phyloP scores from a whole-genome alignment of 2,888 invertebrate species.

The Alsophila aescularia region DNA sequence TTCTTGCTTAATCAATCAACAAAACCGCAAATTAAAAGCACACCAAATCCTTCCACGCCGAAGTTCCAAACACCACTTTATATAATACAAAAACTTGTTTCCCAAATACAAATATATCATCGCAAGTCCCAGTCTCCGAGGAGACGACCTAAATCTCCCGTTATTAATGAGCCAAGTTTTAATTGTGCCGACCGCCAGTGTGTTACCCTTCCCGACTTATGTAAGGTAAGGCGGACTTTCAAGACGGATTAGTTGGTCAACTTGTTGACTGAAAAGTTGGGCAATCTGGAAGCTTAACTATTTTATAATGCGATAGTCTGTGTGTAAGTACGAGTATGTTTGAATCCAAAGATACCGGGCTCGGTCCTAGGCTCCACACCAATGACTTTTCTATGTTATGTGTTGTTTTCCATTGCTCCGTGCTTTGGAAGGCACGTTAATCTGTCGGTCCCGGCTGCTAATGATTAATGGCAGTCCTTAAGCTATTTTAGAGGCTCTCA shows the following conservation, averaged over 20 bases:
- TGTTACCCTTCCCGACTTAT: constrained; percentile 42
- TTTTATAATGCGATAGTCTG: too few species aligned
- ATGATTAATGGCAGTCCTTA: too few species aligned
- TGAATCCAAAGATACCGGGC: too few species aligned
- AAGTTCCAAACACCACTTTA: constrained; percentile 31
- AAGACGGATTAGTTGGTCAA: constrained; percentile 13
- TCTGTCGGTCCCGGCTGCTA: too few species aligned
- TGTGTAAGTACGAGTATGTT: too few species aligned
- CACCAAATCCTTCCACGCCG: constrained; percentile 12
- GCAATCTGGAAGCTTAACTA: too few species aligned
- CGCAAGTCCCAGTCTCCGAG: constrained; percentile 32
- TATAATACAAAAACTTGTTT: constrained; percentile 45
- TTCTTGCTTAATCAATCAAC: constrained; percentile 14
- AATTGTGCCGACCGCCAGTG: constrained; percentile 57
- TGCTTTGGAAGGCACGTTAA: too few species aligned
- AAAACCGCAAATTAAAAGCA: constrained; percentile 13
- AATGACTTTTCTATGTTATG: too few species aligned
- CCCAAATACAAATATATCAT: constrained; percentile 46
- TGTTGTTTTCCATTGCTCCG: too few species aligned
- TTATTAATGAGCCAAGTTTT: constrained; percentile 75
- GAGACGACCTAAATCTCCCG: constrained; percentile 62
- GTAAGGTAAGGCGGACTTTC: constrained; percentile 19
- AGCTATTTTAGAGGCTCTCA: too few species aligned
- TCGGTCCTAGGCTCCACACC: too few species aligned
- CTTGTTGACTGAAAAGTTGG: not conserved